Evolutionary conservation across 2,888 invertebrate species (phyloP).

Genomic region (Drosophila atripex): DNA sequence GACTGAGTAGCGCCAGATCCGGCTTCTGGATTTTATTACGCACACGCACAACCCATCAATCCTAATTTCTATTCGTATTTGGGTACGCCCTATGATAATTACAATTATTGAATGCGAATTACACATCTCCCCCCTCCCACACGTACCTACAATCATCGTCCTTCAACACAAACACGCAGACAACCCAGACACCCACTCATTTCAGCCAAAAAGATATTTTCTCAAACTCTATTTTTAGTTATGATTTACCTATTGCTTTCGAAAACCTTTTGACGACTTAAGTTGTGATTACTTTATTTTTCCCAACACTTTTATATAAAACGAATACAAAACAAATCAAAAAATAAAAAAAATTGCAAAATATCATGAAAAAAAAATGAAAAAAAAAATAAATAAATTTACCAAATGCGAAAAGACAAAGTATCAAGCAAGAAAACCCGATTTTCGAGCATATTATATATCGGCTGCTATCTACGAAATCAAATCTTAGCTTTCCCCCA

Average conservation of each 20-base stretch:
- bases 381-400: constrained; percentile 38
- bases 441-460: constrained; percentile 26
- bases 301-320: constrained; percentile 51
- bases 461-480: constrained; percentile 41
- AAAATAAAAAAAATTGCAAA: constrained; percentile 53
- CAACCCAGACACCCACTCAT: constrained; percentile 19
- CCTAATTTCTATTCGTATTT: constrained; percentile 90
- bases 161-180: constrained; percentile 11
- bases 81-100: constrained; percentile 85
- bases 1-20: constrained; percentile 93
- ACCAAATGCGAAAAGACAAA: constrained; percentile 53
- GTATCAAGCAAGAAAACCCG: constrained; percentile 23
- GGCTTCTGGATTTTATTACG: constrained; percentile 89
- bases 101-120: constrained; percentile 77
- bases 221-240: constrained; percentile 66
- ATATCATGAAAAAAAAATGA: constrained; percentile 39
- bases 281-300: constrained; percentile 30
- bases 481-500: constrained; percentile 39
- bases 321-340: constrained; percentile 55
- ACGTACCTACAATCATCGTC: constrained; percentile 20
- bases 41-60: constrained; percentile 87
- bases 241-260: constrained; percentile 41
- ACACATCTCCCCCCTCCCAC: constrained; percentile 8
- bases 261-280: constrained; percentile 17
- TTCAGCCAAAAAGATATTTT: constrained; percentile 56